Percentiles rank a stretch among this genome's conserved stretches.
Evolutionary conservation across 2,113 vertebrate genomes (phyloP).

Genomic region (Proteles cristata): DNA sequence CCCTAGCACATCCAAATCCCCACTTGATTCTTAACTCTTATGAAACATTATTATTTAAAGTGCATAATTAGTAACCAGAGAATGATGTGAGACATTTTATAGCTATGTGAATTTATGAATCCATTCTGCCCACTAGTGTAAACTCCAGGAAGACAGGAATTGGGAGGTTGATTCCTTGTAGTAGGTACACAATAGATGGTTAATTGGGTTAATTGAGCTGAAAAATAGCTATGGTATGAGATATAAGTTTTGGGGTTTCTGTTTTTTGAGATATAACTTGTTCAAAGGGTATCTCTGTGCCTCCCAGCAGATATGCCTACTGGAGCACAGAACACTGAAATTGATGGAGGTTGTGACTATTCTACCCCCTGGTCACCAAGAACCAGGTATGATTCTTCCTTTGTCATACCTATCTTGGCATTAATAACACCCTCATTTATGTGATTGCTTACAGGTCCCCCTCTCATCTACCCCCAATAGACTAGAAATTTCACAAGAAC

Average conservation of each 20-base stretch:
- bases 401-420: background rate
- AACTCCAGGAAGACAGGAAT: background rate
- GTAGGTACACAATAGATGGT: background rate
- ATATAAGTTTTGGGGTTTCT: background rate
- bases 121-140: background rate
- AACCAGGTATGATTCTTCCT: background rate
- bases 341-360: background rate
- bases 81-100: background rate
- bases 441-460: background rate
- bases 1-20: background rate
- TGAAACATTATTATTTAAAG: background rate
- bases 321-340: background rate
- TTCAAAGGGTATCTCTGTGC: background rate
- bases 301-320: background rate
- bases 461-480: background rate
- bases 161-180: background rate
- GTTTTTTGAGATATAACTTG: background rate
- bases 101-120: background rate
- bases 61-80: background rate
- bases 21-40: constrained; percentile 11
- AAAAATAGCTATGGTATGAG: background rate
- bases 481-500: background rate
- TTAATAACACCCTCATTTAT: background rate
- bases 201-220: background rate
- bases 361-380: rapidly evolving